Base-by-base conservation (phyloP, 2,888 invertebrate genomes). In the Scaptomyza parva region DNA sequence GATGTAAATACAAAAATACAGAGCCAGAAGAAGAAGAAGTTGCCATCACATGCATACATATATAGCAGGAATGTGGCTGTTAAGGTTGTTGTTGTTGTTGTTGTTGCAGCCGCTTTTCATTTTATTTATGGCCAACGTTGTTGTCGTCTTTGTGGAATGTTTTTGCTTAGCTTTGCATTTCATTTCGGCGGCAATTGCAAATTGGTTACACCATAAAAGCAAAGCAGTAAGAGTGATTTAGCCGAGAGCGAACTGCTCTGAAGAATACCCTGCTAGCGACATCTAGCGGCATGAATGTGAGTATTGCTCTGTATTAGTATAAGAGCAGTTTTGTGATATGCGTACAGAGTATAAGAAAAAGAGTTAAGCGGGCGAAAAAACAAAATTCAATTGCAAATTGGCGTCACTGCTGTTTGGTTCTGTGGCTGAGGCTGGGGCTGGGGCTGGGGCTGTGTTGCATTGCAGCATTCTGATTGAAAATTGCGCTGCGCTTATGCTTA, bases 141-240 rank as follows among this genome's bases (percentile, higher is more conserved):
- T 48, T 43, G 20, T 18, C 41, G n/a, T n/a, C n/a, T n/a, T n/a
- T 63, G 57, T 52, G 76, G 71, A 57, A 71, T 74, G 58, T 41
- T 40, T 40, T 26, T 26, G 85, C 70, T 81, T 85, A 70, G 79
- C 55, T 86, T 86, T 81, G 81, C 79, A 80, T 80, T 80, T 80
- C 81, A 79, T 79, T 79, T 83, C 53, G 40, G 60, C 69, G 52
- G 69, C 69, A 76, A 78, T 78, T 82, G 78, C 86, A 81, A 81
- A 81, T 86, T 86, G 81, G 67, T 39, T 39, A 28, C 39, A 28
- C 48, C 53, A 64, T 28, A 20, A 39, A 24, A 26, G 9, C 37
- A 37, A 37, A 35, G 11, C 14, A 28, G 12, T 22, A 22, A 14
- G 20, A 35, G n/a, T 33, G 43, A 2, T 22, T 9, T 17, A 12